Conservation (phyloP, 2,888 invertebrate species). For the Tigriopus californicus region DNA sequence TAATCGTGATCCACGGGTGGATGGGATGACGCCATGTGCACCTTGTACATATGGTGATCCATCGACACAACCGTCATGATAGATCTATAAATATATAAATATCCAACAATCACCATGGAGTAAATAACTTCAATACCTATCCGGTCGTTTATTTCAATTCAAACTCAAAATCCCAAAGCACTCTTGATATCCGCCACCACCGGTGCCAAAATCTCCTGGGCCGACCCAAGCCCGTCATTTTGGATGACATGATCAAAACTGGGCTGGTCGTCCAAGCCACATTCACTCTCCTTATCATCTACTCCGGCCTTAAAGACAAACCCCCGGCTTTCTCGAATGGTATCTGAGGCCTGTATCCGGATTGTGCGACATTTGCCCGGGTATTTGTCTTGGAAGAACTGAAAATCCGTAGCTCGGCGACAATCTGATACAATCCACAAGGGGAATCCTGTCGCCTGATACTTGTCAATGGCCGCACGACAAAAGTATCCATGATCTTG, state of each 20-base stretch:
- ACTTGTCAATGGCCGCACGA: background rate
- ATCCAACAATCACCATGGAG: too few relatives aligned
- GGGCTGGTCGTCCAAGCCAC: background rate
- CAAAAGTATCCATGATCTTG: background rate
- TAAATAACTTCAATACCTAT: too few relatives aligned
- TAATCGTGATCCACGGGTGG: background rate
- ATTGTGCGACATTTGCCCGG: background rate
- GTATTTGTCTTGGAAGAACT: background rate
- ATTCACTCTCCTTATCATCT: slow-evolving; percentile 12
- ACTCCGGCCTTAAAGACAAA: background rate
- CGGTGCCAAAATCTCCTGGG: background rate
- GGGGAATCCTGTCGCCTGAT: background rate
- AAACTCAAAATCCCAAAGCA: too few relatives aligned
- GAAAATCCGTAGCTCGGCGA: background rate
- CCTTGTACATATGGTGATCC: too few relatives aligned
- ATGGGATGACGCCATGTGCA: too few relatives aligned
- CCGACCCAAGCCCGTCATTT: background rate
- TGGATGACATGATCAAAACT: background rate
- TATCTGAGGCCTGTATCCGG: background rate
- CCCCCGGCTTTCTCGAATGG: background rate
- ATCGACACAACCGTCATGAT: too few relatives aligned
- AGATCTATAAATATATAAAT: too few relatives aligned
- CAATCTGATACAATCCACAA: slow-evolving; percentile 10
- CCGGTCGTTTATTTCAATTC: too few relatives aligned
- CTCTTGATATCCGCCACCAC: background rate